Evolutionary conservation across 2,888 invertebrate species (phyloP).

Genomic region (Brenthis hecate): DNA sequence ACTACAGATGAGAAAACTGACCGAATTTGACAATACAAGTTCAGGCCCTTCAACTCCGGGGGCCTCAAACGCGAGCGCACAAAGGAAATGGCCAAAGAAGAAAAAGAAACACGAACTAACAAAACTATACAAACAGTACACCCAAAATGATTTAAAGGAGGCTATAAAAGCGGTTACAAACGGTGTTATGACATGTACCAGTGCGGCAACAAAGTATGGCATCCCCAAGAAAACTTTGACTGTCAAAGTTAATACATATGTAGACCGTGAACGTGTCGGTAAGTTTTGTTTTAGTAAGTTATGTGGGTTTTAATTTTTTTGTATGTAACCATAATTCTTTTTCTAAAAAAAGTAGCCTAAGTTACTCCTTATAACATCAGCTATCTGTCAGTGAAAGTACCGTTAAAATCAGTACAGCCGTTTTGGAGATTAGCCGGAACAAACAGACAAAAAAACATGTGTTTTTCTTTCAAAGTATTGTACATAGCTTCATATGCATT

Average conservation of each 20-base stretch:
- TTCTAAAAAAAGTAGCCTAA: too few species aligned
- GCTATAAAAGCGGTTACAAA: conserved; percentile 47
- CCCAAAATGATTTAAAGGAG: conserved; percentile 44
- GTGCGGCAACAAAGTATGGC: conserved; percentile 49
- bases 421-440: too few species aligned
- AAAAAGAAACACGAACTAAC: conserved; percentile 26
- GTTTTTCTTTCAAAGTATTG: too few species aligned
- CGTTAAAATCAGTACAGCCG: too few species aligned
- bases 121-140: conserved; percentile 54
- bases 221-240: conserved; percentile 57
- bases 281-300: not conserved
- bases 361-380: too few species aligned
- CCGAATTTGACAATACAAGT: not conserved
- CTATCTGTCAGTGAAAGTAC: too few species aligned
- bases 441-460: too few species aligned
- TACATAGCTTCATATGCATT: too few species aligned
- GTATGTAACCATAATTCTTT: too few species aligned
- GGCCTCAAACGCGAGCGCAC: not conserved
- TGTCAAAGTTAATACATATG: conserved; percentile 32
- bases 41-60: conserved; percentile 12
- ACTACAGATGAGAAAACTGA: not conserved
- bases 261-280: conserved; percentile 30
- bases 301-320: too few species aligned
- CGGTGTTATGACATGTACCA: conserved; percentile 37
- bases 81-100: conserved; percentile 30